Evolutionary conservation across 2,797 vertebrate genomes (phyloP).

Genomic region (Ctenosaura bakeri): DNA sequence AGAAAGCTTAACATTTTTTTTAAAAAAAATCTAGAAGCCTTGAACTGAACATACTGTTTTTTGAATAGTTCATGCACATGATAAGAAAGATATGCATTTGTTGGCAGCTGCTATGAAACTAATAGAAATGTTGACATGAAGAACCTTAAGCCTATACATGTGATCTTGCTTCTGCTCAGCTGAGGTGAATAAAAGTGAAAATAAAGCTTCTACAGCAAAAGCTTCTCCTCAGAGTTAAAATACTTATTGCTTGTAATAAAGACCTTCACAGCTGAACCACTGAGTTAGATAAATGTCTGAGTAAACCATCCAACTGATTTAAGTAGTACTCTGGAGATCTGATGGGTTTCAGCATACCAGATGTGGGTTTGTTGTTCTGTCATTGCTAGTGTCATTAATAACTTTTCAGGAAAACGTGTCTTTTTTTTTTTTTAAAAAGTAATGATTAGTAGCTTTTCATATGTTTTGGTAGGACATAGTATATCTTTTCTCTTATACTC

Average conservation of each 20-base stretch:
- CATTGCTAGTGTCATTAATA: no score
- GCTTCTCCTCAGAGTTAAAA: constrained; percentile 18
- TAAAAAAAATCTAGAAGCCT: background rate
- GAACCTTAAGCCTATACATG: background rate
- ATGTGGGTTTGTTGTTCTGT: no score
- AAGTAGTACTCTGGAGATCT: no score
- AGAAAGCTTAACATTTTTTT: background rate
- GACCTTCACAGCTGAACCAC: background rate
- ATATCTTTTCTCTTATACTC: constrained; percentile 8
- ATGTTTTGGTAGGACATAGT: background rate
- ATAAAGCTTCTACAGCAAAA: background rate
- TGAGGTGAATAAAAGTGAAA: background rate
- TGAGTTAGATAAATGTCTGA: no score
- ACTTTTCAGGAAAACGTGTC: no score
- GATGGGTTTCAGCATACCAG: no score
- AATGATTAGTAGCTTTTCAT: constrained; percentile 19
- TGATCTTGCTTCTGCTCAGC: background rate
- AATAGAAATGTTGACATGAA: background rate
- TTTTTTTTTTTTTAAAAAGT: constrained; percentile 9
- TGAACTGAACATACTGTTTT: background rate
- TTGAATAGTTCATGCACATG: background rate
- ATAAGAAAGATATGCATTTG: background rate
- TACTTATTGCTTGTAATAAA: background rate
- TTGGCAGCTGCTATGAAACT: background rate
- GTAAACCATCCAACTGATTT: no score